Evolutionary conservation across 2,888 invertebrate genomes (phyloP), one percentile per base, ranked within the genome.

Genomic region (Drosophila peninsularis): DNA sequence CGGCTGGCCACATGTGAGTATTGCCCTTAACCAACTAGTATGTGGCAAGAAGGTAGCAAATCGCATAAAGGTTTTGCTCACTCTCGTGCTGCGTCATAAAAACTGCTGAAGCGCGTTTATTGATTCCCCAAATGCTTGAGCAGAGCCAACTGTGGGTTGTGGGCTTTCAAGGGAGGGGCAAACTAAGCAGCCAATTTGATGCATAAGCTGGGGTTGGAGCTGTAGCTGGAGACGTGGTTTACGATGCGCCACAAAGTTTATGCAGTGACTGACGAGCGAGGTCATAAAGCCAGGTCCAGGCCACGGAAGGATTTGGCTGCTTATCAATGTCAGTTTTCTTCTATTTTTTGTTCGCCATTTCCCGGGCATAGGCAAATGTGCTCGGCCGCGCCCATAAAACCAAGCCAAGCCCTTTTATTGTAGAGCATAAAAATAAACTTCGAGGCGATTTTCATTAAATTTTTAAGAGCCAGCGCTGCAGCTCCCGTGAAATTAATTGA

Each of bases 1-100:
- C 94, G 94, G 82, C 93, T 95, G 62, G 92, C 94, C 71, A 95
- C 90, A 71, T 90, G 92, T 92, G 81, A 92, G 92, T 91, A 66
- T 45, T 49, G 42, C 30, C 54, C 44, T 5, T 21, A 61, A 17
- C 34, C n/a, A 14, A 62, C 50, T 54, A 71, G 62, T 68, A 80
- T 71, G 34, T 37, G 39, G n/a, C 49, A 61, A 57, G 45, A 30
- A 53, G 71, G 78, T 75, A 63, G 71, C 49, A 52, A 50, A 63
- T 49, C 50, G 52, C 74, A 77, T 74, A 79, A 80, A 80, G 63
- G 66, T 63, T 54, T 30, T n/a, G 67, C 52, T 32, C 37, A 30
- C 30, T 24, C 44, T 21, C 44, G 42, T 24, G 14, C 24, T 24
- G 21, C 45, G 75, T 80, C 81, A 78, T 82, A 82, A 82, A 82